Conservation (phyloP, 2,113 vertebrate species). For the Bos javanicus region DNA sequence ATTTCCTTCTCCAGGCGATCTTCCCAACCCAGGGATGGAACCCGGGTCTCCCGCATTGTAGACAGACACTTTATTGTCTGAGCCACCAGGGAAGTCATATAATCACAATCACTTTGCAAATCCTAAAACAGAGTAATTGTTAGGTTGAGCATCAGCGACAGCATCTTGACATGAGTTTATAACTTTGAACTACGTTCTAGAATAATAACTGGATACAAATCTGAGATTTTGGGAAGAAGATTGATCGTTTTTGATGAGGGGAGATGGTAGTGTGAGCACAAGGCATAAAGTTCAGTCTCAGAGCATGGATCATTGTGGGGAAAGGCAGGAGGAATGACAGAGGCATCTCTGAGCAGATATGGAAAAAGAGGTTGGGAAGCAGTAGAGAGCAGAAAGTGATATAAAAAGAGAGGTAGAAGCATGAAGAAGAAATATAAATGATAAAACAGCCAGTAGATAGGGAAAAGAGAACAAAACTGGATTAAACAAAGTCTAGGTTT, state of each 20-base stretch:
- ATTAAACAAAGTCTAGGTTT: not conserved
- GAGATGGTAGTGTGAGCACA: not conserved
- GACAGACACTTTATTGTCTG: too few species aligned
- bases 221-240: not conserved
- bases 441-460: not conserved
- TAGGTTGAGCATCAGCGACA: not conserved
- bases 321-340: not conserved
- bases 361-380: not conserved
- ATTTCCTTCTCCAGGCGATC: too few species aligned
- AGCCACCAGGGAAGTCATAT: not conserved
- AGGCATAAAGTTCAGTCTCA: not conserved
- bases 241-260: not conserved
- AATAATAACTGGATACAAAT: not conserved
- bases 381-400: not conserved
- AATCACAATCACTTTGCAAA: not conserved
- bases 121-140: not conserved
- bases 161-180: not conserved
- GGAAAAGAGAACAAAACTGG: not conserved
- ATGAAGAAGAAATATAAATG: conserved; percentile 34
- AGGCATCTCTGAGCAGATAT: not conserved
- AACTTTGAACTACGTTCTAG: not conserved
- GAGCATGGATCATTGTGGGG: not conserved
- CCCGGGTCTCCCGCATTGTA: too few species aligned
- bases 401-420: not conserved
- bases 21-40: too few species aligned